These are phyloP conservation scores for Dipodomys merriami DNA, from an alignment of 2,113 vertebrate species.

Conservation along the genomic window DNA sequence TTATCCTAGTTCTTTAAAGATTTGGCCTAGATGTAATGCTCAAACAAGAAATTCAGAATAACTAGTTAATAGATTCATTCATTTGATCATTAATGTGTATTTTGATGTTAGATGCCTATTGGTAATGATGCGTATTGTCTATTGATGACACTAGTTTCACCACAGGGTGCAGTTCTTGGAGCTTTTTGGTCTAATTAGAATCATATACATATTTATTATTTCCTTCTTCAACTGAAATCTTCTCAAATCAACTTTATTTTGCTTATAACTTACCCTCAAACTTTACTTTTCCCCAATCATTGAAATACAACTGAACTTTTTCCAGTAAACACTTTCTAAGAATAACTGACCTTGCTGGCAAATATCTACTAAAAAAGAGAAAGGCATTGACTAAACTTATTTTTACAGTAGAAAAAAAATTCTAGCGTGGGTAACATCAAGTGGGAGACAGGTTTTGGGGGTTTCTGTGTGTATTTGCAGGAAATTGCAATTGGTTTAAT, in stretches of 20 bases:
- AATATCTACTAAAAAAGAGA: constrained; percentile 76
- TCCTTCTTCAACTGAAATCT: constrained; percentile 81
- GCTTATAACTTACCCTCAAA: constrained; percentile 80
- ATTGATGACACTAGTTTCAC: constrained; percentile 83
- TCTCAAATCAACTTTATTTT: constrained; percentile 82
- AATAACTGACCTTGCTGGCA: constrained; percentile 82
- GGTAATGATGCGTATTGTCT: constrained; percentile 81
- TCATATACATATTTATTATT: constrained; percentile 84
- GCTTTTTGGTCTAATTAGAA: constrained; percentile 83
- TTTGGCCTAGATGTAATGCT: not conserved
- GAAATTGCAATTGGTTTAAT: not conserved
- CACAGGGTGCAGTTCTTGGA: constrained; percentile 79
- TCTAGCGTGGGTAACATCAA: not conserved
- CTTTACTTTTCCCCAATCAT: constrained; percentile 83
- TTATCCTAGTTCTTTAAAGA: not conserved
- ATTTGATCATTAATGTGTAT: constrained; percentile 77
- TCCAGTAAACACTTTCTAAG: constrained; percentile 80
- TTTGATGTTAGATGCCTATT: constrained; percentile 74
- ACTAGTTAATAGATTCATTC: not conserved
- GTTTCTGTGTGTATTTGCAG: not conserved
- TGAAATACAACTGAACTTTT: constrained; percentile 82
- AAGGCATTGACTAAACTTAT: constrained; percentile 79
- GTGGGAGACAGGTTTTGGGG: not conserved
- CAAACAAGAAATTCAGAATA: constrained; percentile 53
- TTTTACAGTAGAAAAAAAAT: not conserved